phyloP scores from a whole-genome alignment of 2,888 invertebrate species.

The Maniola hyperantus region DNA sequence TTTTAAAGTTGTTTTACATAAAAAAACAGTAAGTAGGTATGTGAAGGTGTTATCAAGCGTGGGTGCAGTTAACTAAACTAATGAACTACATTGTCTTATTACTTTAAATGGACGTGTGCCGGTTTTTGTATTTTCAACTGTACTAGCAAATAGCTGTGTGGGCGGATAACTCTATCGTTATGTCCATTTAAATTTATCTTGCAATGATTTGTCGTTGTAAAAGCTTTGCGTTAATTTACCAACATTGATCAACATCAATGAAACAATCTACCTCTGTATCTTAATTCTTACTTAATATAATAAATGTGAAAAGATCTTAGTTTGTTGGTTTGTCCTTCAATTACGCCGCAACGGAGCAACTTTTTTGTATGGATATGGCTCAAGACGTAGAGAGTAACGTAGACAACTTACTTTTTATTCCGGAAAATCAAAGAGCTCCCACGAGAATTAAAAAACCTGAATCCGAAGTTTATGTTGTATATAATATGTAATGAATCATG shows the following conservation, averaged over 20 bases:
- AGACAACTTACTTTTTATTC: too few species aligned
- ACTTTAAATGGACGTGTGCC: slow-evolving; percentile 66
- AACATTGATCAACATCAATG: background rate
- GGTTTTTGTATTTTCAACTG: slow-evolving; percentile 70
- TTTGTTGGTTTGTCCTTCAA: too few species aligned
- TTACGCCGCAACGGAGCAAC: too few species aligned
- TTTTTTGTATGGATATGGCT: too few species aligned
- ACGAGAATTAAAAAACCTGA: too few species aligned
- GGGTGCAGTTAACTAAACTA: slow-evolving; percentile 67
- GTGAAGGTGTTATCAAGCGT: slow-evolving; percentile 54
- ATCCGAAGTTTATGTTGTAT: too few species aligned
- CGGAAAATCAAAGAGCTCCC: too few species aligned
- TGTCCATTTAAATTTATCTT: background rate
- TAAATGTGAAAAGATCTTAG: too few species aligned
- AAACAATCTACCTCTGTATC: background rate
- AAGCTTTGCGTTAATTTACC: background rate
- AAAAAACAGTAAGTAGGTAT: slow-evolving; percentile 37
- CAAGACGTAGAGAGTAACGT: too few species aligned
- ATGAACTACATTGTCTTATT: slow-evolving; percentile 79
- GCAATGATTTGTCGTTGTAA: slow-evolving; percentile 10
- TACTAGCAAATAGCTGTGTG: slow-evolving; percentile 67
- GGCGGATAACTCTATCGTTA: slow-evolving; percentile 48
- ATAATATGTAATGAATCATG: too few species aligned
- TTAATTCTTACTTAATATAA: too few species aligned
- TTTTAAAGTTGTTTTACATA: slow-evolving; percentile 39